Percentiles rank a stretch among this genome's conserved stretches.
phyloP scores from a whole-genome alignment of 1,140 invertebrate genomes.

The Drosophila parabipectinata region DNA sequence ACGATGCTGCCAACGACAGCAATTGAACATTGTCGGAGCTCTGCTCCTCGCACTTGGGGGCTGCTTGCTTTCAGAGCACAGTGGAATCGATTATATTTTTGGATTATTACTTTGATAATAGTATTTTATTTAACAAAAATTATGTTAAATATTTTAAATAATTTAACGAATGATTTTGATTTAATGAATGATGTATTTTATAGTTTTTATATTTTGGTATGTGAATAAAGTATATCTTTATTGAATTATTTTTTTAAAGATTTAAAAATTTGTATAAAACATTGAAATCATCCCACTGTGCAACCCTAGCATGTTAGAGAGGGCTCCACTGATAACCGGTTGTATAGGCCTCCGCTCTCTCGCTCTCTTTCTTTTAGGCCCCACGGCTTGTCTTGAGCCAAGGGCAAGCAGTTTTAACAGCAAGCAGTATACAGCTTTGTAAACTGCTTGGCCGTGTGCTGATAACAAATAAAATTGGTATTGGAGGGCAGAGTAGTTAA shows the following conservation, averaged over 20 bases:
- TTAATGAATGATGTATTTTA: no score
- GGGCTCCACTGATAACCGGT: slow-evolving; percentile 1
- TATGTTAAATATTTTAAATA: no score
- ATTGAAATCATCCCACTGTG: not conserved
- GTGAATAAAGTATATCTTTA: no score
- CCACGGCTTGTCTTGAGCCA: not conserved
- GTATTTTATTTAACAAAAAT: no score
- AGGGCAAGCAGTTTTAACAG: not conserved
- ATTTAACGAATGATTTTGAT: no score
- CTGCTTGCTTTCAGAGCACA: slow-evolving; percentile 18
- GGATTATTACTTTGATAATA: no score
- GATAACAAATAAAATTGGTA: not conserved
- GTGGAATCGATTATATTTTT: not conserved
- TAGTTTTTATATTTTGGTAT: no score
- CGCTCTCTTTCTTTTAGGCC: not conserved
- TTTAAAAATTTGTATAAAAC: no score
- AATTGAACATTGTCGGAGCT: slow-evolving; percentile 12
- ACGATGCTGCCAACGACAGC: slow-evolving; percentile 39
- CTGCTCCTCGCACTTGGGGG: slow-evolving; percentile 8
- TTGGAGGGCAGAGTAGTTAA: not conserved
- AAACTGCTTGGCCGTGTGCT: not conserved
- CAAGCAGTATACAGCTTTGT: not conserved
- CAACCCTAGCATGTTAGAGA: not conserved
- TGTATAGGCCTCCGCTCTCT: not conserved
- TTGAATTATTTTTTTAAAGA: no score